Conservation (phyloP, 2,888 invertebrate species). For the Loripinus fragilis region DNA sequence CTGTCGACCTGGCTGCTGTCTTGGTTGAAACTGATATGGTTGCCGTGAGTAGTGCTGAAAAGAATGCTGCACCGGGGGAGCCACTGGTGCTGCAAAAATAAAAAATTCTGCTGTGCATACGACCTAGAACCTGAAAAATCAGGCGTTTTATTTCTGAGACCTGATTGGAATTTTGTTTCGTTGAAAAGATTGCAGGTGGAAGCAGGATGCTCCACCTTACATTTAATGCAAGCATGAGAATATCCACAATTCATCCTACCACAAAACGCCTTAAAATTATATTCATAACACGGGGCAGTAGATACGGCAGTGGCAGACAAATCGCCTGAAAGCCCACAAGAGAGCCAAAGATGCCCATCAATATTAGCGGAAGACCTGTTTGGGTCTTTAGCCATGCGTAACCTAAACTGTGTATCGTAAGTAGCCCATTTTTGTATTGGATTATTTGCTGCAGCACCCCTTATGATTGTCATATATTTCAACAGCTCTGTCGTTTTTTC, state of each 20-base stretch:
- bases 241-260: background rate
- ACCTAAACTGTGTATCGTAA: background rate
- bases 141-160: too few species aligned
- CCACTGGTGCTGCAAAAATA: too few species aligned
- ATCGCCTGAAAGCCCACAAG: background rate
- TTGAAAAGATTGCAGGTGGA: background rate
- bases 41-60: too few species aligned
- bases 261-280: background rate
- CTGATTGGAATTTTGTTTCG: background rate
- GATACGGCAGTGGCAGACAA: background rate
- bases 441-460: constrained; percentile 1
- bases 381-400: background rate
- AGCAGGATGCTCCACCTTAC: background rate
- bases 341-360: background rate
- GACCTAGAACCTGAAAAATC: too few species aligned
- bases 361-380: background rate
- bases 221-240: background rate
- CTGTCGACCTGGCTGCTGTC: background rate
- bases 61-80: too few species aligned
- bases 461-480: background rate
- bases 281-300: background rate
- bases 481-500: background rate
- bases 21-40: constrained; percentile 3
- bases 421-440: background rate
- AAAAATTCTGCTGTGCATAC: background rate